Evolutionary conservation across 35 echinoderm and acorn worm species (phyloP).

Genomic region (Apostichopus parvimensis): DNA sequence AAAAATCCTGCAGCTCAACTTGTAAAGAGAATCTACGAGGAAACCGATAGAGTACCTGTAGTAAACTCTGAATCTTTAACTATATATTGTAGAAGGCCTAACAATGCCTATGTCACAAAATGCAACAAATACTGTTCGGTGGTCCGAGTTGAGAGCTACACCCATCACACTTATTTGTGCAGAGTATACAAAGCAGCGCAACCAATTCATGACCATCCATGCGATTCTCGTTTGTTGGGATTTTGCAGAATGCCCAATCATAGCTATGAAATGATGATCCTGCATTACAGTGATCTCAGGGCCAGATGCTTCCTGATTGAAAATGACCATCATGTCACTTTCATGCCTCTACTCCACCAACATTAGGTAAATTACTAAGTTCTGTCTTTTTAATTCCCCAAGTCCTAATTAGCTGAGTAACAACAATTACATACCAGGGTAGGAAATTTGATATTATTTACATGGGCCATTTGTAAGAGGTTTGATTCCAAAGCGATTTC

Average conservation of each 20-base stretch:
- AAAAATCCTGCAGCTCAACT: slow-evolving; percentile 62
- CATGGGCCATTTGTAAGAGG: no score
- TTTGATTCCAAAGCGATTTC: no score
- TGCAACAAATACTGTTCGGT: not conserved
- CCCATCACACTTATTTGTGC: not conserved
- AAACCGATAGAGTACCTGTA: not conserved
- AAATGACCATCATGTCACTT: not conserved
- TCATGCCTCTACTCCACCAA: not conserved
- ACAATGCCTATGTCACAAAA: not conserved
- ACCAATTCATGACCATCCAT: not conserved
- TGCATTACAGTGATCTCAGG: not conserved
- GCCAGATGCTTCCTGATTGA: not conserved
- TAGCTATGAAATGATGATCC: not conserved
- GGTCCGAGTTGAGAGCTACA: not conserved
- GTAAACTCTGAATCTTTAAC: no score
- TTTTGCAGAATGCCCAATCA: no score
- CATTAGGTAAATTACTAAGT: no score
- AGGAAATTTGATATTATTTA: no score
- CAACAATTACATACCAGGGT: no score
- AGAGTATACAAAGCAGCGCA: not conserved
- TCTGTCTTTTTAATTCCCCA: no score
- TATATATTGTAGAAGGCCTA: not conserved
- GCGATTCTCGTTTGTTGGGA: not conserved
- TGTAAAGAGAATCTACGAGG: slow-evolving; percentile 25
- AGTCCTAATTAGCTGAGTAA: no score